Conservation (phyloP, 2,797 vertebrate species). For the Halcyon smyrnensis region DNA sequence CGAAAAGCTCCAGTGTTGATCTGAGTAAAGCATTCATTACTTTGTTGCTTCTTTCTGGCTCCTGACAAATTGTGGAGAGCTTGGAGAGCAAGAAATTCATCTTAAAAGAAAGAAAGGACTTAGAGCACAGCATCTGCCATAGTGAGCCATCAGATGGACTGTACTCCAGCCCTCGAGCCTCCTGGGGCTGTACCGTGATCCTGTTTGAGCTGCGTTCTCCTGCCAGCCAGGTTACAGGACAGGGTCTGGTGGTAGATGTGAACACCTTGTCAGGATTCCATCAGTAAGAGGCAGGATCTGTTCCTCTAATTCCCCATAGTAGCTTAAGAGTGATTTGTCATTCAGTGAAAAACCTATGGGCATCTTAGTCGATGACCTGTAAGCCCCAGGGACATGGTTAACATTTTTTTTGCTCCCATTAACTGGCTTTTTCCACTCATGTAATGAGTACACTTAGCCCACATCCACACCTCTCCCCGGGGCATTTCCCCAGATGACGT, state of each 20-base stretch:
- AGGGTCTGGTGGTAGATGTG: background rate
- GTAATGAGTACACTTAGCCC: background rate
- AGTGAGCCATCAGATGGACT: background rate
- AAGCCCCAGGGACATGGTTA: background rate
- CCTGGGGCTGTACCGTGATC: fast-evolving
- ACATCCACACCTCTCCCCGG: background rate
- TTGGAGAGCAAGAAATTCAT: background rate
- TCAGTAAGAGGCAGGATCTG: background rate
- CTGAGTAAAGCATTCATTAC: background rate
- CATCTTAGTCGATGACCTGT: background rate
- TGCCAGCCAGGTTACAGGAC: background rate
- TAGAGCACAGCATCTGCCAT: background rate
- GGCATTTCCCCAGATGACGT: background rate
- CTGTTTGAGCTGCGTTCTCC: background rate
- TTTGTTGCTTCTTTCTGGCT: background rate
- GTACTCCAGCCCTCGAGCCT: background rate
- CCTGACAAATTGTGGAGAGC: background rate
- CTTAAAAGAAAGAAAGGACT: background rate
- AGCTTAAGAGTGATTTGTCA: background rate
- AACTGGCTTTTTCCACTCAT: background rate
- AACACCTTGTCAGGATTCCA: background rate
- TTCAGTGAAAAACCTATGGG: background rate
- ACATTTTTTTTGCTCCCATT: background rate
- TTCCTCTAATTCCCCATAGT: background rate
- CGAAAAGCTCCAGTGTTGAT: background rate